phyloP scores from a whole-genome alignment of 2,888 invertebrate genomes.

The Lordiphosa andalusiaca region DNA sequence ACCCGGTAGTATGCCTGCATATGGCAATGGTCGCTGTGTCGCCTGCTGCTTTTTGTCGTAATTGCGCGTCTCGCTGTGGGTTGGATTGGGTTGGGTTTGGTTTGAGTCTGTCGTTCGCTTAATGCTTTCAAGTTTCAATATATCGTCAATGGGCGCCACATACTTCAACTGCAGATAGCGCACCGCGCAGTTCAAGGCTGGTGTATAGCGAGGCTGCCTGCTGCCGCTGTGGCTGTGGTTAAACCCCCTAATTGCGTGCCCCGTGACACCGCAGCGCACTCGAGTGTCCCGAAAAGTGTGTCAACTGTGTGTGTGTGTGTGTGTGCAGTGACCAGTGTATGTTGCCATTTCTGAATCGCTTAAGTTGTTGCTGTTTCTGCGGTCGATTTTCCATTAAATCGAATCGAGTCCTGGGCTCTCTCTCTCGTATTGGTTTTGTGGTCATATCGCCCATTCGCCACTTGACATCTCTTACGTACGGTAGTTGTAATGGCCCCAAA shows the following conservation, averaged over 20 bases:
- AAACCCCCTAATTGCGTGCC: constrained; percentile 47
- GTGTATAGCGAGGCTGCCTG: neutral
- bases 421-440: constrained; percentile 68
- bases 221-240: constrained; percentile 34
- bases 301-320: constrained; percentile 23
- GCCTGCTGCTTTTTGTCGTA: constrained; percentile 14
- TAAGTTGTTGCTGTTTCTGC: constrained; percentile 67
- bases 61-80: constrained; percentile 23
- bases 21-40: neutral
- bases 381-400: constrained; percentile 75
- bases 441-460: constrained; percentile 37
- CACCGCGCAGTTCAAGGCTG: constrained; percentile 31
- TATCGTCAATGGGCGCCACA: constrained; percentile 34
- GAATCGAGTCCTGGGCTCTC: constrained; percentile 44
- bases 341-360: constrained; percentile 63
- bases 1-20: constrained; percentile 2
- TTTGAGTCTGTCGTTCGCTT: constrained; percentile 25
- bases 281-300: constrained; percentile 34
- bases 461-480: constrained; percentile 12
- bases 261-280: constrained; percentile 31
- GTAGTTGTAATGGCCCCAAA: constrained; percentile 28
- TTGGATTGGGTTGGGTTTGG: constrained; percentile 14
- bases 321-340: constrained; percentile 12
- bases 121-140: constrained; percentile 40
- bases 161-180: constrained; percentile 33